Evolutionary conservation across 2,113 vertebrate genomes (phyloP), one percentile per base, ranked within the genome.

Genomic region (Crotalus horridus): DNA sequence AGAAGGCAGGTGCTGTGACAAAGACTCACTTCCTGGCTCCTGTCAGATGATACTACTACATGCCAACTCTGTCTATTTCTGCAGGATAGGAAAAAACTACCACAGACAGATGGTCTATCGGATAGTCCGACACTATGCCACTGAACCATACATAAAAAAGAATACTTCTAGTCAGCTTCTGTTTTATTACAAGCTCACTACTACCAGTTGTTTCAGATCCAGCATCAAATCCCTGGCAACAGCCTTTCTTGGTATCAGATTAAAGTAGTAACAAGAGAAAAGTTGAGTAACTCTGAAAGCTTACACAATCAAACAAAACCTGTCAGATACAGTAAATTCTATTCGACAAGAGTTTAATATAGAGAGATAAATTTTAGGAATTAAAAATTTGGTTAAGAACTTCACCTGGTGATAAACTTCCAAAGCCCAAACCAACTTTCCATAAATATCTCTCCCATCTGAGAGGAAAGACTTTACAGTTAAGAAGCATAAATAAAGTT

Each of bases 181-280:
- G 96, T 96, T 95, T 95, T 95, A 96, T 81, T 94, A 85, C 90
- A 96, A 97, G 95, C 94, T 96, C 94, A 96, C 97, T 97, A 97
- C 96, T 94, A 95, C 95, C 95, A 96, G 97, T 96, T 97, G 97
- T 97, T 96, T 94, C 96, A 97, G 97, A 96, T 95, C 96, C 96
- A 96, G 96, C 97, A 97, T 96, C 97, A 97, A 97, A 96, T 97
- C 97, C 96, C 97, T 97, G 96, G 95, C 95, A 98, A 97, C 95
- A 96, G 97, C 69, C 95, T 96, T 95, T 97, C 97, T 96, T 97
- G 97, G 97, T 97, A 98, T 96, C 6, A 29, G 3, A 96, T 96
- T 97, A 98, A 98, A 97, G 96, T 96, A 96, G 96, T 97, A 96
- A 95, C 96, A 96, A 97, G 97, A 96, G 96, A 97, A 97, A 97